Evolutionary conservation across 2,113 vertebrate species (phyloP).

Genomic region (Passer domesticus): DNA sequence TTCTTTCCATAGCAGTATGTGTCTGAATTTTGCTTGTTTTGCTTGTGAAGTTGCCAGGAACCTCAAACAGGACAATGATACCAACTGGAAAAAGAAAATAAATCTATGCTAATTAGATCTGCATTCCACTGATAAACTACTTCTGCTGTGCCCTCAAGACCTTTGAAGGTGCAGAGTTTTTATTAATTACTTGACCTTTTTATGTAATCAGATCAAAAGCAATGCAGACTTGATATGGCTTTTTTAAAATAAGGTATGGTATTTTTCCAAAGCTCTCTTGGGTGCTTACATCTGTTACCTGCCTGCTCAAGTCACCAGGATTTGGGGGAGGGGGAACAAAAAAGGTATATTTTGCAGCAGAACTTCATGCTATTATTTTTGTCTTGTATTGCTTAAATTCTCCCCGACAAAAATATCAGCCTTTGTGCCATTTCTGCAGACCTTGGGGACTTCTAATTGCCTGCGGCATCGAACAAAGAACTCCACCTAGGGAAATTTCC

Average conservation of each 20-base stretch:
- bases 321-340: not conserved
- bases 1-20: not conserved
- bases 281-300: not conserved
- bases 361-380: not conserved
- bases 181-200: conserved; percentile 48
- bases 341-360: not conserved
- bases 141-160: not conserved
- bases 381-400: not conserved
- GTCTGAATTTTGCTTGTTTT: not conserved
- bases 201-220: not conserved
- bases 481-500: conserved; percentile 66
- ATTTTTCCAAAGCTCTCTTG: not conserved
- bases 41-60: not conserved
- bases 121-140: not conserved
- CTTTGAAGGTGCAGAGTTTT: conserved; percentile 5
- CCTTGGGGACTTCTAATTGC: conserved; percentile 53
- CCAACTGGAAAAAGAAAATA: not conserved
- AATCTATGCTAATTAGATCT: conserved; percentile 8
- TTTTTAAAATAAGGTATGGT: not conserved
- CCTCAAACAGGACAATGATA: not conserved
- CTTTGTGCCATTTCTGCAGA: conserved; percentile 44
- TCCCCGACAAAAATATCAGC: not conserved
- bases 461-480: conserved; percentile 57
- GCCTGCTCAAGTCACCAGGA: not conserved
- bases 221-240: not conserved